Percentiles rank a stretch among this genome's conserved stretches.
phyloP scores from a whole-genome alignment of 2,113 vertebrate species.

The Carassius gibelio region DNA sequence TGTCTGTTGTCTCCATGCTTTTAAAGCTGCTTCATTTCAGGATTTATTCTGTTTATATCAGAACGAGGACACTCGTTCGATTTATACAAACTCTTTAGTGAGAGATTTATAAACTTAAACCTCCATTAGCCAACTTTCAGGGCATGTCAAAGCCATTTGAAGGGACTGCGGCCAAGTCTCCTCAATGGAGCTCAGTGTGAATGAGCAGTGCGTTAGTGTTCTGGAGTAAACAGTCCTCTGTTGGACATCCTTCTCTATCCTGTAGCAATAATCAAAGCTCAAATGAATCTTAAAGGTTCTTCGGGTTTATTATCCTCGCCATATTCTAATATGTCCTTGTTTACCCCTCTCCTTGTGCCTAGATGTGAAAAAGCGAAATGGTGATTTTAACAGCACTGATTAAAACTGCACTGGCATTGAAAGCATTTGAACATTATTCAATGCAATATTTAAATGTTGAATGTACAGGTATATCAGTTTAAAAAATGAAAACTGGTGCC shows the following conservation, averaged over 20 bases:
- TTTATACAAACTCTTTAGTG: not conserved
- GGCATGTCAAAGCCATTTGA: not conserved
- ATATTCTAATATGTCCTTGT: not conserved
- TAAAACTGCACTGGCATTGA: not conserved
- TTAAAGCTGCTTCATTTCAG: not conserved
- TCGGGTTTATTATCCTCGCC: not conserved
- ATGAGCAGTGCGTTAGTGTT: not conserved
- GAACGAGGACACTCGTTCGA: not conserved
- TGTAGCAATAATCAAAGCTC: not conserved
- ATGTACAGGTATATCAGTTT: not conserved
- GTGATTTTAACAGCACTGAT: not conserved
- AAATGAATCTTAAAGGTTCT: not conserved
- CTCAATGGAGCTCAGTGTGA: not conserved
- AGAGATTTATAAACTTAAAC: not conserved
- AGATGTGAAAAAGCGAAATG: not conserved
- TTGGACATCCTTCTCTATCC: not conserved
- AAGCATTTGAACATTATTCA: not conserved
- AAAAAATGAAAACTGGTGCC: not conserved
- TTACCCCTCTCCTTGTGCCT: not conserved
- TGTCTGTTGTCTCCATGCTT: constrained; percentile 34
- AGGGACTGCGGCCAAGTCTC: not conserved
- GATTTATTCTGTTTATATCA: not conserved
- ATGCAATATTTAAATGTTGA: too few species aligned
- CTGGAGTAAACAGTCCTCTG: not conserved
- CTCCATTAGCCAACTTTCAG: not conserved